Percentiles rank a stretch among this genome's conserved stretches.
Conservation (phyloP, 2,113 vertebrate species). For the Pogonocichla stellata region DNA sequence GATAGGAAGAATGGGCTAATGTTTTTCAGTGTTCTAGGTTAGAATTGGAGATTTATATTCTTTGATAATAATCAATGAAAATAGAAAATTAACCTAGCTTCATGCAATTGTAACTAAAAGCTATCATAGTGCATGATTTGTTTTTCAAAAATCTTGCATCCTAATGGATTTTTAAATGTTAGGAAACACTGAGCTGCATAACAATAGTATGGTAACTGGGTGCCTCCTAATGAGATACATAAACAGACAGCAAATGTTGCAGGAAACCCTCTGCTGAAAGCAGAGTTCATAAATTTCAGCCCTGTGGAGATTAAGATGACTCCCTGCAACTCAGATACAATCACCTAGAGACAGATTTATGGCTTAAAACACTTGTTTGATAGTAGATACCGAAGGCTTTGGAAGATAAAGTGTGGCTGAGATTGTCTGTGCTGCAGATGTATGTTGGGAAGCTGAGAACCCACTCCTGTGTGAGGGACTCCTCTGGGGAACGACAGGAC, state of each 20-base stretch:
- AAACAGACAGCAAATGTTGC: background rate
- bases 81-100: background rate
- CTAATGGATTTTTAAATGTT: background rate
- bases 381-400: background rate
- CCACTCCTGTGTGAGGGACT: background rate
- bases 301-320: background rate
- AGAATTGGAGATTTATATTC: background rate
- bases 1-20: background rate
- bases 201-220: background rate
- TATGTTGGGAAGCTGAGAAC: background rate
- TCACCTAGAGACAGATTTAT: conserved; percentile 14
- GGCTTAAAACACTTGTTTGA: conserved; percentile 19
- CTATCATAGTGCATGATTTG: background rate
- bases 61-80: background rate
- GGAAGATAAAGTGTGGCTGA: background rate
- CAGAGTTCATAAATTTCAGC: conserved; percentile 1
- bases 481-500: background rate
- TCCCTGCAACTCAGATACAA: background rate
- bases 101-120: background rate
- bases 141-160: background rate
- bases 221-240: conserved; percentile 15
- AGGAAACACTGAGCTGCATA: background rate
- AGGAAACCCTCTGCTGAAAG: conserved; percentile 2
- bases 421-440: background rate
- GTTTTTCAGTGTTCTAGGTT: background rate